A percentile compares a stretch with the other conserved stretches of the same genome.
phyloP scores from a whole-genome alignment of 1,140 invertebrate species.

The Drosophila pandora region DNA sequence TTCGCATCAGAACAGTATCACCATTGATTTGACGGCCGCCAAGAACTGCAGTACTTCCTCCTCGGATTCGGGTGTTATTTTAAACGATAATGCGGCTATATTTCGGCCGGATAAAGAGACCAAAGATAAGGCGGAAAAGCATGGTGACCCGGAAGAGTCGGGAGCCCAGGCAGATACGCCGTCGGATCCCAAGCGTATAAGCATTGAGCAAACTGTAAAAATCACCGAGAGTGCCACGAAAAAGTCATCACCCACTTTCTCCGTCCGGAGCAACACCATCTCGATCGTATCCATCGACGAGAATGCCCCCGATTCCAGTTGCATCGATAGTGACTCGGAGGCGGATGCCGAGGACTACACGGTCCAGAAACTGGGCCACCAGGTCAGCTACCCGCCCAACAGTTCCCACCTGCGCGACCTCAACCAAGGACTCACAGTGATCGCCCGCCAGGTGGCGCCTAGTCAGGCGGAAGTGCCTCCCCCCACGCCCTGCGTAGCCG shows the following conservation, averaged over 20 bases:
- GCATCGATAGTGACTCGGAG: constrained; percentile 79
- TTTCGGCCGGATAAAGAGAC: constrained; percentile 38
- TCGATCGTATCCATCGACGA: constrained; percentile 79
- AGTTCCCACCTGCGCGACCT: constrained; percentile 66
- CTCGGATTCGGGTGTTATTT: constrained; percentile 76
- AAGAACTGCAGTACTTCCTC: constrained; percentile 79
- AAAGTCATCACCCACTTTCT: constrained; percentile 65
- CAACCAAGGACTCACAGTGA: constrained; percentile 64
- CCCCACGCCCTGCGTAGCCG: constrained; percentile 20
- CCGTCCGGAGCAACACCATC: constrained; percentile 74
- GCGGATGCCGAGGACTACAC: constrained; percentile 67
- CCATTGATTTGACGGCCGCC: constrained; percentile 43
- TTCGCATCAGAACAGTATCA: constrained; percentile 39
- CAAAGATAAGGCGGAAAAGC: constrained; percentile 40
- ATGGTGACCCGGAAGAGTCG: constrained; percentile 8
- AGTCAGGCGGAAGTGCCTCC: constrained; percentile 7
- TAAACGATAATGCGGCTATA: constrained; percentile 61
- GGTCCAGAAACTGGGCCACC: constrained; percentile 78
- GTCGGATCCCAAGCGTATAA: constrained; percentile 49
- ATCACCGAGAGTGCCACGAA: constrained; percentile 26
- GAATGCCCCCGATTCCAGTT: constrained; percentile 77
- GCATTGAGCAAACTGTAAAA: constrained; percentile 68
- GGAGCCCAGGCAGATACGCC: constrained; percentile 18
- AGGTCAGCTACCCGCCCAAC: constrained; percentile 65
- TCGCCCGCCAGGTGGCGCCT: constrained; percentile 59